Evolutionary conservation across 2,113 vertebrate species (phyloP), one percentile per base, ranked within the genome.

Genomic region (Tilapia sparmanii): DNA sequence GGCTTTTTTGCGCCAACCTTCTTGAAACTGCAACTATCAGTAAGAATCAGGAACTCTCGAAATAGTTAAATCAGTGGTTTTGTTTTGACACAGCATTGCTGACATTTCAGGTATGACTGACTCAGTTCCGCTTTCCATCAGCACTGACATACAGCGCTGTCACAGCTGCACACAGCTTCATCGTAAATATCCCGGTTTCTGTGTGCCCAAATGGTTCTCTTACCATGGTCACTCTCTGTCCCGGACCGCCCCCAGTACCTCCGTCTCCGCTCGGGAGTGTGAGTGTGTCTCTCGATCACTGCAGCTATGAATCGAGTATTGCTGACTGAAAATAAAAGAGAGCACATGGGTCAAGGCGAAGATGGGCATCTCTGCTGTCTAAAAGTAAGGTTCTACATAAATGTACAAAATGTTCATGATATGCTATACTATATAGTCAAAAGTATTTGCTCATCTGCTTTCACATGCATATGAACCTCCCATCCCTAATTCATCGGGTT

Each of bases 191-290:
- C 71, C 24, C 1, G 3, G 71, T 50, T 78, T 52, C 24, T 54
- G 22, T 22, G 63, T 16, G 5, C 6, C 2, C 10, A 7, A 68
- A 11, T 53, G 79, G 55, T 24, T 4, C 42, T 82, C 94, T 98
- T 96, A 99, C 98, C 99, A 0, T 99, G 99, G 94, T 99, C 99
- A 0, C 99, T 99, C 92, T 99, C 99, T 0, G 98, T 99, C 82
- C 99, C 99, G 0, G 98, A 99, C 7, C 99, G 97, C 1, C 98
- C 99, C 99, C 99, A 99, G 97, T 99, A 99, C 7, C 99, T 97
- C 35, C 98, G 97, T 3, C 99, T 95, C 85, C 99, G 96, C 16
- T 99, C 99, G 1, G 99, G 98, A 53, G 98, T 99, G 96, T 99
- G 98, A 0, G 98, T 98, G 7, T 98, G 98, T 3, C 99, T 97